A percentile compares a stretch with the other conserved stretches of the same genome.
These are phyloP conservation scores for Metalampra italica DNA, from an alignment of 2,888 invertebrate species.

Conservation along the genomic window DNA sequence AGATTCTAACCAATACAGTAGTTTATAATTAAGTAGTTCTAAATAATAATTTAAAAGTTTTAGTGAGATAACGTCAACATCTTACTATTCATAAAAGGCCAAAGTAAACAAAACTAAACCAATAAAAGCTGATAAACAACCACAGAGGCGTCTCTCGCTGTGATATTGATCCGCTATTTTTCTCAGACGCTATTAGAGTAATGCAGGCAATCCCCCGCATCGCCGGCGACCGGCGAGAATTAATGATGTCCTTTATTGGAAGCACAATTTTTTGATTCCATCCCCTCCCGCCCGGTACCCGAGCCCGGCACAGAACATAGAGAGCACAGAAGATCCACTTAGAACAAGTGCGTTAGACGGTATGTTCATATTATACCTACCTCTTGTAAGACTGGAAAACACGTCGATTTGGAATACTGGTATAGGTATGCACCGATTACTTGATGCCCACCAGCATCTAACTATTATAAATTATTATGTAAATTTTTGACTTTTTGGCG, in stretches of 20 bases:
- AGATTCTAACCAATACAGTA: too few species aligned
- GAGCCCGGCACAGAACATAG: not conserved
- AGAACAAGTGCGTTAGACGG: too few species aligned
- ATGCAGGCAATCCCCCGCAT: constrained; percentile 57
- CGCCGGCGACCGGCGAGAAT: constrained; percentile 71
- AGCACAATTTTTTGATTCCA: constrained; percentile 83
- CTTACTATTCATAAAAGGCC: not conserved
- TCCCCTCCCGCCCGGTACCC: constrained; percentile 34
- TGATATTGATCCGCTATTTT: constrained; percentile 66
- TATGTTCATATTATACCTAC: too few species aligned
- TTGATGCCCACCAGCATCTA: too few species aligned
- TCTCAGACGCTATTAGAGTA: constrained; percentile 55
- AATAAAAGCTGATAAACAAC: not conserved
- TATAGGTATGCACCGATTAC: too few species aligned
- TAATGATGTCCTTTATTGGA: constrained; percentile 85
- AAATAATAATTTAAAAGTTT: too few species aligned
- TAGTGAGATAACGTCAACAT: not conserved
- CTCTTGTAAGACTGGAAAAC: too few species aligned
- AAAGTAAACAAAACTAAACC: not conserved
- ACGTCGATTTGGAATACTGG: too few species aligned
- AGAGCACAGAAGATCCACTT: too few species aligned
- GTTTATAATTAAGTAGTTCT: too few species aligned
- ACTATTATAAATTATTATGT: too few species aligned
- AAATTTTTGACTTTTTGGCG: too few species aligned
- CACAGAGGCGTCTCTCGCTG: constrained; percentile 23